These are phyloP conservation scores for Stenchaetothrips biformis DNA, from an alignment of 2,888 invertebrate species.

Conservation along the genomic window DNA sequence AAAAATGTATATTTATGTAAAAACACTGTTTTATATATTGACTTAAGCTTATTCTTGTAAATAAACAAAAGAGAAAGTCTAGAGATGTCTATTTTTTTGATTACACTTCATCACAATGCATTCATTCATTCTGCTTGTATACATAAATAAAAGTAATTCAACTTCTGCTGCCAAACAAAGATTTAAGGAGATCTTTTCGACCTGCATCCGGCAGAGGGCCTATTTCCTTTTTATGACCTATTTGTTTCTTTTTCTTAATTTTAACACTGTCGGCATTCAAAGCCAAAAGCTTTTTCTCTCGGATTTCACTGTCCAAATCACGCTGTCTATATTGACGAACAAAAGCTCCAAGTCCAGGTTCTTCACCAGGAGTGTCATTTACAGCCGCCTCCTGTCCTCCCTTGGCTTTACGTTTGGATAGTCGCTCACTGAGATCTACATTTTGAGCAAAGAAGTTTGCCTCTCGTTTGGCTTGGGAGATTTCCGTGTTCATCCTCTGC, in stretches of 20 bases:
- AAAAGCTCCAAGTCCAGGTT: neutral
- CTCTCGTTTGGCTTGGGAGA: slow-evolving; percentile 86
- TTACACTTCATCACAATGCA: neutral
- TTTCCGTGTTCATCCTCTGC: slow-evolving; percentile 79
- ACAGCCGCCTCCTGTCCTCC: slow-evolving; percentile 31
- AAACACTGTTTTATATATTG: neutral
- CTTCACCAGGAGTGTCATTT: slow-evolving; percentile 20
- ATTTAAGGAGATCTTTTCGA: slow-evolving; percentile 38
- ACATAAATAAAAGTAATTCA: neutral
- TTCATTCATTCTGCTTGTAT: neutral
- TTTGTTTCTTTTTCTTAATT: slow-evolving; percentile 33
- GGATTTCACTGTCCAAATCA: slow-evolving; percentile 35
- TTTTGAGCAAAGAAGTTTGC: slow-evolving; percentile 79
- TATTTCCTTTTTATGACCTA: neutral
- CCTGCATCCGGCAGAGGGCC: slow-evolving; percentile 27
- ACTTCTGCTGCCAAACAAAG: slow-evolving; percentile 36
- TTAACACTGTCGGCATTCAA: slow-evolving; percentile 31
- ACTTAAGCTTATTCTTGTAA: neutral
- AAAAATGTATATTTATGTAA: neutral
- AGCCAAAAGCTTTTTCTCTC: neutral
- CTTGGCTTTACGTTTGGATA: slow-evolving; percentile 49
- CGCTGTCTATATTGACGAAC: slow-evolving; percentile 35
- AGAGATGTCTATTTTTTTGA: neutral
- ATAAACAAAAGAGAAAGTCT: slow-evolving; percentile 16
- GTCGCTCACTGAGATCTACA: slow-evolving; percentile 70